Evolutionary conservation across 53 echinoderm and acorn worm genomes (phyloP).

Genomic region (Pentamera pediparva): DNA sequence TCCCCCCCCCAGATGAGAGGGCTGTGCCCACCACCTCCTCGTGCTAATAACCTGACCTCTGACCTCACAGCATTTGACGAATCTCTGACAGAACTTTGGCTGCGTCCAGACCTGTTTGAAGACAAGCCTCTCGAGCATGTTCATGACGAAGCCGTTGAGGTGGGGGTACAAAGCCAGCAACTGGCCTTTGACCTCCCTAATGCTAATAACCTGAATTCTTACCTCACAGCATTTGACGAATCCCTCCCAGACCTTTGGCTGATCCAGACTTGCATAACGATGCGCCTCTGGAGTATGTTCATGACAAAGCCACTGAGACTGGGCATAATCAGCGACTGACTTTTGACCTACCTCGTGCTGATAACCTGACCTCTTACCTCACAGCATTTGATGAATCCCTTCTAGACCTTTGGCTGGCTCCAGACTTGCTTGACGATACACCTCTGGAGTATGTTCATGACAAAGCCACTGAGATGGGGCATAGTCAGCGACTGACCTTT

Average conservation of each 20-base stretch:
- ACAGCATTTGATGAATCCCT: constrained; percentile 97
- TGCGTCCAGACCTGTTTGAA: constrained; percentile 88
- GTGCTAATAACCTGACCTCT: too few species aligned
- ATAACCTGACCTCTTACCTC: constrained; percentile 54
- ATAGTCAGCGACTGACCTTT: constrained; percentile 87
- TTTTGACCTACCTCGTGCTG: too few species aligned
- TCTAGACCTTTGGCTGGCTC: constrained; percentile 89
- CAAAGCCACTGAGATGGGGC: constrained; percentile 76
- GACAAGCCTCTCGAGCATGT: constrained; percentile 77
- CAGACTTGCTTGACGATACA: constrained; percentile 80
- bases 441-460: constrained; percentile 81
- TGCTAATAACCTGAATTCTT: constrained; percentile 1
- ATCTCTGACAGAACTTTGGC: constrained; percentile 95
- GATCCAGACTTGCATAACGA: too few species aligned
- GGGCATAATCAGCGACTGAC: too few species aligned
- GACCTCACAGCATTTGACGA: constrained; percentile 99
- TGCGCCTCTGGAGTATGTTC: too few species aligned
- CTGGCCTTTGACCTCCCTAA: too few species aligned
- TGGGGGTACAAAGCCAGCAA: constrained; percentile 78
- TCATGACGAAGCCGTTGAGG: constrained; percentile 95
- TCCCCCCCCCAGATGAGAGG: constrained; percentile 60
- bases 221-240: constrained; percentile 99
- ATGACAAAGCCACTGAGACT: neutral
- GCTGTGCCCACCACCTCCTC: constrained; percentile 85
- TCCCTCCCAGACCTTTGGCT: constrained; percentile 95